These are phyloP conservation scores for Gila robusta DNA, from an alignment of 2,797 vertebrate genomes.

Conservation along the genomic window DNA sequence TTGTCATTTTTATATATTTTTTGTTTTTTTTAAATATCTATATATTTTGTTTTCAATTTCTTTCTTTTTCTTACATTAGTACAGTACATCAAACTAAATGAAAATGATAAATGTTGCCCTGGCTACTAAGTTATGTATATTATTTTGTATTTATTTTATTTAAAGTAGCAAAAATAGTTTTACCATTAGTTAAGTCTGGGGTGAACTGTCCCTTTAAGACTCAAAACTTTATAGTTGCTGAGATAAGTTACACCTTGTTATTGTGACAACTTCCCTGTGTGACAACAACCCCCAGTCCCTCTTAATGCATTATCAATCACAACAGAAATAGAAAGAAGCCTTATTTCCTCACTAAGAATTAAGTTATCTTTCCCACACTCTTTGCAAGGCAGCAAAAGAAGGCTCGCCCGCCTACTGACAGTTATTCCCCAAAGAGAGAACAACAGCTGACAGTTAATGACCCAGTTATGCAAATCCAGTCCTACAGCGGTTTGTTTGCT, in stretches of 20 bases:
- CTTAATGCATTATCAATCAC: conserved; percentile 17
- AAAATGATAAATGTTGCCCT: too few relatives aligned
- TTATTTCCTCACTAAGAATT: conserved; percentile 8
- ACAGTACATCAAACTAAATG: not conserved
- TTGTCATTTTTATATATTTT: not conserved
- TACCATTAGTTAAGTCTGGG: not conserved
- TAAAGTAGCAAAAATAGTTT: not conserved
- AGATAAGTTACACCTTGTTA: conserved; percentile 6
- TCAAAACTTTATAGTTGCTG: not conserved
- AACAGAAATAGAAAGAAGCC: conserved; percentile 29
- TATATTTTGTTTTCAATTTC: too few relatives aligned
- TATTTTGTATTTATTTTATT: not conserved
- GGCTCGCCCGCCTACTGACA: conserved; percentile 70
- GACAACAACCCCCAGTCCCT: not conserved
- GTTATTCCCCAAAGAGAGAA: conserved; percentile 72
- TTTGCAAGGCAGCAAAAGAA: conserved; percentile 43
- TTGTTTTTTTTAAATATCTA: too few relatives aligned
- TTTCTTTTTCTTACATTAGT: too few relatives aligned
- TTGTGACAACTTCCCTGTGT: not conserved
- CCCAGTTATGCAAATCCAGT: conserved; percentile 79
- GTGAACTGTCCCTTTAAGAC: conserved; percentile 5
- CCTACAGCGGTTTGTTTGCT: conserved; percentile 65
- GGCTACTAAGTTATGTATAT: not conserved
- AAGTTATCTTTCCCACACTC: conserved; percentile 26
- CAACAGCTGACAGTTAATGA: conserved; percentile 77